Evolutionary conservation across 64 coral and sea anemone genomes (phyloP), one percentile per base, ranked within the genome.

Genomic region (Actinia tenebrosa): DNA sequence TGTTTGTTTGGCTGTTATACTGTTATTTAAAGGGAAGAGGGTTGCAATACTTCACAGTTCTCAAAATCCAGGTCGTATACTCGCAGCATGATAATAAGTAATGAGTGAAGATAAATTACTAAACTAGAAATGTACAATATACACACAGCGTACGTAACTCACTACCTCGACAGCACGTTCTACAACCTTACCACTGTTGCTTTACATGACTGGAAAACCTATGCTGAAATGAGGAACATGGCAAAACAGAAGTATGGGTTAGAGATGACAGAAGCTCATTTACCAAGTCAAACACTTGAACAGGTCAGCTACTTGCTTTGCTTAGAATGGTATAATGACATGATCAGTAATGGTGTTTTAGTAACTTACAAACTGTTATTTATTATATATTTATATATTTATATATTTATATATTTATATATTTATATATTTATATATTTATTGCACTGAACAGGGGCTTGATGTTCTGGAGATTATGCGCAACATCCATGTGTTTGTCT

Each of bases 381-480:
- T 1, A 37, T 37, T 37, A 37, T 37, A 37, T 37, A 37, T 37
- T 37, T 37, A 37, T 37, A 37, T 37, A 37, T 56, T n/a, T 5
- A 23, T 77, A 37, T 37, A 37, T 37, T 37, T 37, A 37, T 37
- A 37, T 37, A 37, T 37, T 37, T 37, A 37, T 37, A 37, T 37
- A 37, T 37, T 37, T 37, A 37, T 37, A 37, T 37, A 37, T 37
- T 37, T 37, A 37, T 37, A 37, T 37, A 37, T 56, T n/a, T 5
- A 23, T 77, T 27, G 25, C 59, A 16, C 4, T 61, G 7, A 43
- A 30, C 50, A 99, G 97, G 97, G 97, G 22, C 83, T 99, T 16
- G 97, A 99, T 86, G 97, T 99, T 16, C 80, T 99, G 55, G 97
- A 99, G 68, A 99, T 99, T 10, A 99, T 99, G 97, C 84, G 97